phyloP scores from a whole-genome alignment of 2,797 vertebrate genomes.

The Miichthys miiuy region DNA sequence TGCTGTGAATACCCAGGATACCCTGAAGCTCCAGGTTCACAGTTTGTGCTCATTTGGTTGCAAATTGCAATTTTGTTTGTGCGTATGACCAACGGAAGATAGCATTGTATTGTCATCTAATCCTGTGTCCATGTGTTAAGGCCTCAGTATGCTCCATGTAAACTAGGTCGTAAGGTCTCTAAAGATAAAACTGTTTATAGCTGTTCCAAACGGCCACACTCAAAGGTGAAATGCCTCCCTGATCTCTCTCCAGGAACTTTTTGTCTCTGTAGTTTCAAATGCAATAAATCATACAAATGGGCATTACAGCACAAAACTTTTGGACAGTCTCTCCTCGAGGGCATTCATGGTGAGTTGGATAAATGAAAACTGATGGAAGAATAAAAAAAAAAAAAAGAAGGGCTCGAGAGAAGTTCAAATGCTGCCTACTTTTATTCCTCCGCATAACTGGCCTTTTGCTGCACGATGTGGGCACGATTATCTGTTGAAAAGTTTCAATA shows the following conservation, averaged over 20 bases:
- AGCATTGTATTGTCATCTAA: neutral
- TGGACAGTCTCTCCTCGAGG: neutral
- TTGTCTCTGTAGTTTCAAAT: neutral
- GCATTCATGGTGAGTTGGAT: neutral
- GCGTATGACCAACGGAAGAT: neutral
- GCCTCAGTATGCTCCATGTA: constrained; percentile 1
- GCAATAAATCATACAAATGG: constrained; percentile 13
- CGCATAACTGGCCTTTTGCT: neutral
- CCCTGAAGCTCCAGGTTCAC: neutral
- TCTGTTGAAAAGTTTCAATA: neutral
- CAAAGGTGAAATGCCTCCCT: neutral
- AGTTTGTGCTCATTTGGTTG: neutral
- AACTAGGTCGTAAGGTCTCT: constrained; percentile 13
- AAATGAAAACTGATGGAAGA: constrained; percentile 21
- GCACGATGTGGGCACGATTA: neutral
- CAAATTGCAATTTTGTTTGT: constrained; percentile 3
- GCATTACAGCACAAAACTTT: constrained; percentile 16
- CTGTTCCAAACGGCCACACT: neutral
- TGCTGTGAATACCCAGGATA: neutral
- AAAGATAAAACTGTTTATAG: constrained; percentile 9
- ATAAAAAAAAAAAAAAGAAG: neutral
- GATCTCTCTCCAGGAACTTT: constrained; percentile 4
- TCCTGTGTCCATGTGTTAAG: neutral
- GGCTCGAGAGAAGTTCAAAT: neutral
- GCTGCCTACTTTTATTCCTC: neutral